Evolutionary conservation across 2,888 invertebrate species (phyloP), one percentile per base, ranked within the genome.

Genomic region (Lepidochrysops patricia): DNA sequence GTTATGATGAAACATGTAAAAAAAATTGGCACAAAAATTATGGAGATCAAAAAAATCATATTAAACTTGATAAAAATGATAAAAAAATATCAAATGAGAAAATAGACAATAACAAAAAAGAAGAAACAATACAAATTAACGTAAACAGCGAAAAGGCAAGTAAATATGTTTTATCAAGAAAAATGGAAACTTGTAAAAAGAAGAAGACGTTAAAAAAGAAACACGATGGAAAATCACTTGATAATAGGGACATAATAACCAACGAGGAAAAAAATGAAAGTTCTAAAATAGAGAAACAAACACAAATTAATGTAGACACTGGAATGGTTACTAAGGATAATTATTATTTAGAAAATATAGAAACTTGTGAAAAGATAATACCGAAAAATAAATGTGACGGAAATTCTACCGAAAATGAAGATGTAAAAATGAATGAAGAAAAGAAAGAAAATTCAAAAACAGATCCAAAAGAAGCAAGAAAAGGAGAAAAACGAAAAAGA

Each of bases 111-210:
- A 43, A 43, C 19, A 19, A 43, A 19, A 23, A 43, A 6, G 15
- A 15, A 19, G 43, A 19, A 3, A 43, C 19, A 19, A 43, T 43
- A 23, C 19, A 43, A 19, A 4, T 43, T 1, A 9, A 43, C 5
- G 12, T 19, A 12, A 32, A 54, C 1, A 54, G 15, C 12, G 12
- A 54, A 62, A 64, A 35, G 58, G 34, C 50, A 75, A 72, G 68
- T 5, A 76, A 70, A 76, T 69, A 65, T 75, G 71, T 61, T 63
- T 66, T 13, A 63, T 58, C 1, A 71, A 70, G 68, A 61, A 66
- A 34, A 74, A 63, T 60, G 50, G 19, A n/a, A 15, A 13, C 25
- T 37, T 15, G 15, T 13, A 57, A 70, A 71, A 61, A 71, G 64
- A 61, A 73, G 71, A 62, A 43, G 27, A 9, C 70, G 64, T n/a